These are phyloP conservation scores for Mimumesa dahlbomi DNA, from an alignment of 2,888 invertebrate species.

Conservation along the genomic window DNA sequence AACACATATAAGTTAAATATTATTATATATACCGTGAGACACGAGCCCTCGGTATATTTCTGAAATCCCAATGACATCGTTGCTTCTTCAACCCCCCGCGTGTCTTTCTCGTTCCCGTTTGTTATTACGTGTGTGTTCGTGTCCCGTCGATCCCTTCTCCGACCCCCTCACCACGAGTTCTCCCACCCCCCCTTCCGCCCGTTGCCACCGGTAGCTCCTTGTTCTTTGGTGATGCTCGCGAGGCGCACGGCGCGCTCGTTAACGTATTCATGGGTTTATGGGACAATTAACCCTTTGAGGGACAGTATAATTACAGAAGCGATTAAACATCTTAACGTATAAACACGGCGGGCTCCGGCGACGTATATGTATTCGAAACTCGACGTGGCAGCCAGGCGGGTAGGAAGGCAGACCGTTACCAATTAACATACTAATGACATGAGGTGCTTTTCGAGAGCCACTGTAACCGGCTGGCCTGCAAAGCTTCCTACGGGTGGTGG, in stretches of 20 bases:
- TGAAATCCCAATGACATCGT: too few species aligned
- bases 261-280: conserved; percentile 80
- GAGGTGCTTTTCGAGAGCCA: conserved; percentile 69
- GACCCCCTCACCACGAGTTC: neutral
- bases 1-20: too few species aligned
- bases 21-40: too few species aligned
- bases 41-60: too few species aligned
- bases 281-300: conserved; percentile 80
- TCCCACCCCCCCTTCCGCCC: conserved; percentile 11
- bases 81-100: too few species aligned
- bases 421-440: conserved; percentile 79
- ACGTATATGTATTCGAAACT: conserved; percentile 67
- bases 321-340: conserved; percentile 80
- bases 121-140: conserved; percentile 10
- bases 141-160: conserved; percentile 35
- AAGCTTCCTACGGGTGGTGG: conserved; percentile 40
- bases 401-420: conserved; percentile 68
- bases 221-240: conserved; percentile 60
- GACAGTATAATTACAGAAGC: conserved; percentile 80
- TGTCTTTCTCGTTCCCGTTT: neutral
- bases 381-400: conserved; percentile 70
- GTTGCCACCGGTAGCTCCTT: conserved; percentile 43
- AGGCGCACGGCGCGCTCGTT: conserved; percentile 72
- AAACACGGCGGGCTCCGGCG: conserved; percentile 68
- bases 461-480: conserved; percentile 56